phyloP scores from a whole-genome alignment of 2,888 invertebrate genomes.

The Meteorus cinctellus region DNA sequence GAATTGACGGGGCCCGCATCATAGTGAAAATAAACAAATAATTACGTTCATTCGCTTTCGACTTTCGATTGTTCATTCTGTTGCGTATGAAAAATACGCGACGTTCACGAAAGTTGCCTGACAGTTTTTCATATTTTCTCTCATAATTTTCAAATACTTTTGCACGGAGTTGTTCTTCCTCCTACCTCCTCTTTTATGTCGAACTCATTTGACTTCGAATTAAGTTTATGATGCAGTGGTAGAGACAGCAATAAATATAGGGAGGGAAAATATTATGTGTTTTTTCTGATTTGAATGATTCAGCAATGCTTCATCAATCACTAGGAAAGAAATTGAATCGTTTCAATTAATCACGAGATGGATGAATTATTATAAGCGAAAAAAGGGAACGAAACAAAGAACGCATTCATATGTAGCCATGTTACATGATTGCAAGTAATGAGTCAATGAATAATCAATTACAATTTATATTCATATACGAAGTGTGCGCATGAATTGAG shows the following conservation, averaged over 20 bases:
- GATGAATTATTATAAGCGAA: constrained; percentile 21
- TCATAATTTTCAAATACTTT: neutral
- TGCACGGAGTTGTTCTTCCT: neutral
- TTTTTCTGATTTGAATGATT: constrained; percentile 30
- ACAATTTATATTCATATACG: constrained; percentile 13
- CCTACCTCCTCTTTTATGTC: neutral
- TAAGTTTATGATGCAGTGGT: neutral
- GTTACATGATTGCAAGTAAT: constrained; percentile 18
- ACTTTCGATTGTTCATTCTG: constrained; percentile 48
- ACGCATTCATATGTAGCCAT: neutral
- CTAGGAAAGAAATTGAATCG: constrained; percentile 34
- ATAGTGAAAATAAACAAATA: neutral
- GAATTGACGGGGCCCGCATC: neutral
- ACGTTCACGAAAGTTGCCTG: neutral
- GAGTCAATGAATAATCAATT: constrained; percentile 41
- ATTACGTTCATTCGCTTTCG: constrained; percentile 47
- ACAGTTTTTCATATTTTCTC: neutral
- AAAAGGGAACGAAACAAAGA: neutral
- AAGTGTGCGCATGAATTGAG: neutral
- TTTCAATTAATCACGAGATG: constrained; percentile 41
- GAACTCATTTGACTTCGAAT: constrained; percentile 6
- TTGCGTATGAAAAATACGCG: neutral
- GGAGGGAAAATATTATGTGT: neutral
- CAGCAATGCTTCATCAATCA: constrained; percentile 37
- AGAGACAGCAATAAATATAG: neutral